phyloP scores from a whole-genome alignment of 2,797 vertebrate species.

The Cygnus olor region DNA sequence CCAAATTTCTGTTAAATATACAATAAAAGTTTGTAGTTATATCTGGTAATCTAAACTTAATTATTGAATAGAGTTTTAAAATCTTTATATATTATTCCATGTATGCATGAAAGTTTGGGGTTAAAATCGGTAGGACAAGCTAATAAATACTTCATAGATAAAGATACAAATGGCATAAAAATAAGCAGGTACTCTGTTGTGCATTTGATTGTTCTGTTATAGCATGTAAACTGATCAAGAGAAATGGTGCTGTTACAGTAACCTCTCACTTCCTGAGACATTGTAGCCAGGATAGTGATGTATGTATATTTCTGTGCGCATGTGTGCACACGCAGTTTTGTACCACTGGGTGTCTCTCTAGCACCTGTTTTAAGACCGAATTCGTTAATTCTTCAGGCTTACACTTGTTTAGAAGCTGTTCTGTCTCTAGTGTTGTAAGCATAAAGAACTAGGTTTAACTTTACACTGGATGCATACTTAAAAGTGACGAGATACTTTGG shows the following conservation, averaged over 20 bases:
- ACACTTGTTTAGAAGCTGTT: neutral
- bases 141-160: neutral
- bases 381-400: neutral
- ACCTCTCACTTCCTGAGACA: neutral
- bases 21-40: neutral
- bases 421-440: neutral
- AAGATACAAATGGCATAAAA: neutral
- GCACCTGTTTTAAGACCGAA: slow-evolving; percentile 10
- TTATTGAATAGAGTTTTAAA: neutral
- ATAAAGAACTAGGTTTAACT: neutral
- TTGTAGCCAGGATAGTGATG: neutral
- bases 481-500: neutral
- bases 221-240: neutral
- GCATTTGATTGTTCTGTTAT: neutral
- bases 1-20: neutral
- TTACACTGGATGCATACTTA: neutral
- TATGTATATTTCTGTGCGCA: fast-evolving
- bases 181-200: neutral
- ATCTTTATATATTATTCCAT: neutral
- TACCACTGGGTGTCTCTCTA: slow-evolving; percentile 69
- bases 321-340: neutral
- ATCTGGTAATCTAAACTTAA: neutral
- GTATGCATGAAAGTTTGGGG: neutral
- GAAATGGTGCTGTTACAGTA: neutral
- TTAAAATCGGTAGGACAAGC: neutral